phyloP scores from a whole-genome alignment of 1,140 invertebrate species.

The Tribolium madens region DNA sequence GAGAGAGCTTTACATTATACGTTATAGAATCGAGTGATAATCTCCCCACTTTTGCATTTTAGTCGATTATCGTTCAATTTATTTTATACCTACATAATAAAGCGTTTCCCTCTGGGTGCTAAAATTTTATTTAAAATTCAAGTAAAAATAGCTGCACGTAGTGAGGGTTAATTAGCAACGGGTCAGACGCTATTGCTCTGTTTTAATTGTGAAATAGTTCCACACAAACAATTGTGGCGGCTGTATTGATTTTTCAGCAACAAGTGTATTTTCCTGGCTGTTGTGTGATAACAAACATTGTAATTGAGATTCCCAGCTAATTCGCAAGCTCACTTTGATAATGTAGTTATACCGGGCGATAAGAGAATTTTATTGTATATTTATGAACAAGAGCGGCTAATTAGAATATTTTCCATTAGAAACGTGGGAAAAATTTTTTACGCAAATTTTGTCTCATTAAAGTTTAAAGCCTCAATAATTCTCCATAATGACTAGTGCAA shows the following conservation, averaged over 20 bases:
- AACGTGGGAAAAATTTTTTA: neutral
- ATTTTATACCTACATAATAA: neutral
- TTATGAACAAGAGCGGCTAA: neutral
- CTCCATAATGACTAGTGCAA: constrained; percentile 21
- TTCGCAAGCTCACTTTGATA: constrained; percentile 19
- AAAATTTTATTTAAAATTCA: neutral
- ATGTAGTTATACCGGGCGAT: constrained; percentile 5
- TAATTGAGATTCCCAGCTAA: constrained; percentile 28
- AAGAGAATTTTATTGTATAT: constrained; percentile 13
- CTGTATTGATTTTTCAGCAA: constrained; percentile 36
- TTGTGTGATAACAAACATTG: constrained; percentile 34
- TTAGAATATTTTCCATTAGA: neutral
- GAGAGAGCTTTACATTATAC: neutral
- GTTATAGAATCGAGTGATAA: neutral
- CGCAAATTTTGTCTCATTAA: neutral
- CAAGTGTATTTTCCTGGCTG: constrained; percentile 34
- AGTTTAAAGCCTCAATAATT: constrained; percentile 5
- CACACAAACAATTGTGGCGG: constrained; percentile 29
- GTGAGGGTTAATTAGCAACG: constrained; percentile 2
- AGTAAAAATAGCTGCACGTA: neutral
- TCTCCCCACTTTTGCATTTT: neutral
- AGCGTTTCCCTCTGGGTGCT: neutral
- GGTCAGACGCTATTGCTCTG: constrained; percentile 24
- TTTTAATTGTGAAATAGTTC: constrained; percentile 20
- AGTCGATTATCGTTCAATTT: constrained; percentile 2